Conservation (phyloP, 2,888 invertebrate species). For the Morpho deidamia region DNA sequence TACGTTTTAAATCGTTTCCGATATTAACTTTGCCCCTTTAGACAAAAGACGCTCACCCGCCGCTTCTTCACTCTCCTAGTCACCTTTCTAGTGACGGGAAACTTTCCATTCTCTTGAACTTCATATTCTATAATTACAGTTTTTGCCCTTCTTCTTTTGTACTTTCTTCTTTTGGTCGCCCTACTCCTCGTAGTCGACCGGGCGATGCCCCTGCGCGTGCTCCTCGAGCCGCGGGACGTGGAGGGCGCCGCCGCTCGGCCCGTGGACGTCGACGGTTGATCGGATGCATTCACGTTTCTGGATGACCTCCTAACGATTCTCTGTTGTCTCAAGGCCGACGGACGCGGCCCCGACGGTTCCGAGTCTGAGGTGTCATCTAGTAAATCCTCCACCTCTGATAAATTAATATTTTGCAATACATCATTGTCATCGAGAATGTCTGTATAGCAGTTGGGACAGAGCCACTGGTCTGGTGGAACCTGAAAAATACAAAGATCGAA, state of each 20-base stretch:
- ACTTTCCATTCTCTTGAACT: conserved; percentile 80
- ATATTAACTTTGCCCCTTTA: too few species aligned
- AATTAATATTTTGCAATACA: conserved; percentile 41
- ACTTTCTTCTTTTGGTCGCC: conserved; percentile 42
- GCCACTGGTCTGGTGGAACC: conserved; percentile 92
- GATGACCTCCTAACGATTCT: conserved; percentile 32
- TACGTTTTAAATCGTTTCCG: too few species aligned
- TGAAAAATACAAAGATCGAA: conserved; percentile 30
- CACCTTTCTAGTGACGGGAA: conserved; percentile 75
- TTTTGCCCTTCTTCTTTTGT: conserved; percentile 61
- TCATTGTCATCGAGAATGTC: conserved; percentile 17
- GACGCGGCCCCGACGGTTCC: conserved; percentile 41
- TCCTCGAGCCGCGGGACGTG: conserved; percentile 29
- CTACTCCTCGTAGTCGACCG: conserved; percentile 27
- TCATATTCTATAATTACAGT: conserved; percentile 84
- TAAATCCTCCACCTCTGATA: conserved; percentile 60
- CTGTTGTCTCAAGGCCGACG: conserved; percentile 28
- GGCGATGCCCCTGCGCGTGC: conserved; percentile 17
- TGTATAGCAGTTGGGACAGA: conserved; percentile 83
- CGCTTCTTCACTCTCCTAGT: conserved; percentile 57
- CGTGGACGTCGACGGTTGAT: conserved; percentile 47
- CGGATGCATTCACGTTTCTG: conserved; percentile 25
- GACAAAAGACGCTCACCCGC: conserved; percentile 37
- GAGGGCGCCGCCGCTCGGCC: conserved; percentile 33
- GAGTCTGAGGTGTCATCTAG: conserved; percentile 55